phyloP scores from a whole-genome alignment of 2,797 vertebrate genomes.

The Muraenolepis orangiensis region DNA sequence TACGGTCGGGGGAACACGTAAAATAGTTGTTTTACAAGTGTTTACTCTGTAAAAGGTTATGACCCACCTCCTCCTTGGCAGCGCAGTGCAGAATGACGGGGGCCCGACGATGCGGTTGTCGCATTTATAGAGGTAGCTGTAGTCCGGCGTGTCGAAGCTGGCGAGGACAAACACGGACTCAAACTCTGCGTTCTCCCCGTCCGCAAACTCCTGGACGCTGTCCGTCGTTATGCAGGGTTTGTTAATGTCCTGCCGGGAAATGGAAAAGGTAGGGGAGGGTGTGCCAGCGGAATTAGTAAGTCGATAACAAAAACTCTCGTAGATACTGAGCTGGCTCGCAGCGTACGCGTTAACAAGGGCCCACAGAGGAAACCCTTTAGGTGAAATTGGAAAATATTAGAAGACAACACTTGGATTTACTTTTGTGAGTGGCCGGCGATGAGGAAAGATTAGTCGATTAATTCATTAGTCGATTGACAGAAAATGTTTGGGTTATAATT shows the following conservation, averaged over 20 bases:
- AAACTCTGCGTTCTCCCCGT: conserved; percentile 83
- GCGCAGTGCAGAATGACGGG: conserved; percentile 86
- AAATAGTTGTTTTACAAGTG: neutral
- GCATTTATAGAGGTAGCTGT: conserved; percentile 81
- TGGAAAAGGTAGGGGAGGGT: neutral
- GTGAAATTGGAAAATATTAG: neutral
- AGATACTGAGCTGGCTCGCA: neutral
- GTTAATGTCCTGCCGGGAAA: conserved; percentile 82
- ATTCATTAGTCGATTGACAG: neutral
- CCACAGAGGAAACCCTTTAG: neutral
- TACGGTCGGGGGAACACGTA: neutral
- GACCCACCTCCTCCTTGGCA: conserved; percentile 80
- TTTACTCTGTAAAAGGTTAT: neutral
- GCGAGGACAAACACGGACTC: conserved; percentile 86
- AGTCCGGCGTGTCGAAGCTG: conserved; percentile 83
- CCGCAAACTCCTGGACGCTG: conserved; percentile 78
- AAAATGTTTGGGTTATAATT: neutral
- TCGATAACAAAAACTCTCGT: neutral
- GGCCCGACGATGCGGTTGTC: conserved; percentile 90
- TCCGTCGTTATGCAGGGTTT: conserved; percentile 79
- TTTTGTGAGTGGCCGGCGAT: neutral
- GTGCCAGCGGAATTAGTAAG: neutral
- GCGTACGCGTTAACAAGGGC: neutral
- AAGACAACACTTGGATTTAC: neutral
- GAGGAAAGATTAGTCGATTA: neutral